A percentile compares a stretch with the other conserved stretches of the same genome.
Evolutionary conservation across 2,113 vertebrate genomes (phyloP).

Genomic region (Rhinoderma darwinii): DNA sequence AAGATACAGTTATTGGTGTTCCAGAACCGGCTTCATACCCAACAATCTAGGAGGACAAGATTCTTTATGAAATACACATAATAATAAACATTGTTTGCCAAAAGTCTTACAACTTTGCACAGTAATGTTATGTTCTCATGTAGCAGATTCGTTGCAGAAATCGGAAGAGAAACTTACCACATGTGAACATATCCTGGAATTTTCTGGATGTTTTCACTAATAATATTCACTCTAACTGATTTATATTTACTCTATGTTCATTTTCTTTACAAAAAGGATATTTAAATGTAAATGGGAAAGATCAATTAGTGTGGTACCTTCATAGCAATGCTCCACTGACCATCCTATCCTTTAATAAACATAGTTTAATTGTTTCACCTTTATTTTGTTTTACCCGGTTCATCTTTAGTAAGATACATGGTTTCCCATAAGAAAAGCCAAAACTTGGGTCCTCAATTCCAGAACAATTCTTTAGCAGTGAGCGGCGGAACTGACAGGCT

Average conservation of each 20-base stretch:
- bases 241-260: neutral
- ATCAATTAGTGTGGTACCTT: neutral
- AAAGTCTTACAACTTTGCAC: neutral
- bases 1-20: slow-evolving; percentile 85
- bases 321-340: neutral
- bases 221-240: neutral
- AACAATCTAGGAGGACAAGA: slow-evolving; percentile 80
- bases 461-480: slow-evolving; percentile 88
- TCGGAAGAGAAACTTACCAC: neutral
- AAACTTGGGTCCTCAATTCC: slow-evolving; percentile 84
- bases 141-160: neutral
- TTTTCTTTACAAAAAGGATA: neutral
- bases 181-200: neutral
- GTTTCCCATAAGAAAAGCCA: slow-evolving; percentile 89
- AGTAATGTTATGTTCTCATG: neutral
- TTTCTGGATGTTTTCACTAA: neutral
- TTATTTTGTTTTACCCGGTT: slow-evolving; percentile 80
- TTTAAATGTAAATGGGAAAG: no score
- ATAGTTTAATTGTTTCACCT: neutral
- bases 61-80: neutral
- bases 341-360: neutral
- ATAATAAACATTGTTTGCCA: neutral
- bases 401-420: slow-evolving; percentile 94
- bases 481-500: slow-evolving; percentile 93
- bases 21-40: slow-evolving; percentile 90